Conservation (phyloP, 2,113 vertebrate species). For the Propithecus coquereli region DNA sequence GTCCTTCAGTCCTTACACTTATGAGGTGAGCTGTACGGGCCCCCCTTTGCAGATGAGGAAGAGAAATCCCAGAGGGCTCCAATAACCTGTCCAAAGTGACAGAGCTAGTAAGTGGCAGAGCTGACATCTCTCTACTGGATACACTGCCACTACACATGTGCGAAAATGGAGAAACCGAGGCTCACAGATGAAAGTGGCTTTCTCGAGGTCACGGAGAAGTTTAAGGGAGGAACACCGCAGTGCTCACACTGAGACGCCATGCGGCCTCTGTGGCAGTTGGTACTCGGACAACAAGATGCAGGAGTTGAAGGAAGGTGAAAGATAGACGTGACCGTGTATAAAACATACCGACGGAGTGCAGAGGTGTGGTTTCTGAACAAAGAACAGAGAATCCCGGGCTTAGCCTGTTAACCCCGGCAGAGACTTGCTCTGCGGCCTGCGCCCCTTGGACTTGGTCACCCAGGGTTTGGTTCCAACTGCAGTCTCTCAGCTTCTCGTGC, state of each 20-base stretch:
- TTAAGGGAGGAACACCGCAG: background rate
- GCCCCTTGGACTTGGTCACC: background rate
- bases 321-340: fast-evolving
- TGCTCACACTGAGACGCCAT: background rate
- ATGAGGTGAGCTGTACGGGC: background rate
- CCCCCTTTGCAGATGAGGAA: background rate
- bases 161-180: background rate
- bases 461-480: background rate
- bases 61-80: background rate
- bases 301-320: background rate
- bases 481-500: background rate
- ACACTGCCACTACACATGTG: background rate
- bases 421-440: background rate
- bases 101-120: background rate
- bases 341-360: background rate
- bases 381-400: background rate
- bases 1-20: background rate
- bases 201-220: background rate
- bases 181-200: background rate
- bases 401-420: background rate
- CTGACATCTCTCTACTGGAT: background rate
- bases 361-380: background rate
- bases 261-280: background rate
- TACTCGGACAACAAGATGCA: background rate
- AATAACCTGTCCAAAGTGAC: background rate